Percentiles rank a stretch among this genome's conserved stretches.
Evolutionary conservation across 2,113 vertebrate species (phyloP).

Genomic region (Silurus meridionalis): DNA sequence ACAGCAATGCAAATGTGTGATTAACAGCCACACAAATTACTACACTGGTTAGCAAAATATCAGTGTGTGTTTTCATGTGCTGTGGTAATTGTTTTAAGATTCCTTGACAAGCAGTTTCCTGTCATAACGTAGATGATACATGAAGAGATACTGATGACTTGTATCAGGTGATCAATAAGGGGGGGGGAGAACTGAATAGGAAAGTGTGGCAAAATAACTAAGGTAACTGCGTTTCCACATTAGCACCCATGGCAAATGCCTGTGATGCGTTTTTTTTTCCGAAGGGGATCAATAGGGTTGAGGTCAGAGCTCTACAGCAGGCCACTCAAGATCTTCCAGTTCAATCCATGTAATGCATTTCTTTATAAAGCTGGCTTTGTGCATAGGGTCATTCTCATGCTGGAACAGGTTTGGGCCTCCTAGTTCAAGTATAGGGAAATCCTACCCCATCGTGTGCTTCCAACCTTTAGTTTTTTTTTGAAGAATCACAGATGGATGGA

Average conservation of each 20-base stretch:
- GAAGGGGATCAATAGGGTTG: too few relatives aligned
- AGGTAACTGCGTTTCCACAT: not conserved
- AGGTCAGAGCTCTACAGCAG: too few relatives aligned
- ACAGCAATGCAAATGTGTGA: not conserved
- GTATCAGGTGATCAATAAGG: not conserved
- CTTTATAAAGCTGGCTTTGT: too few relatives aligned
- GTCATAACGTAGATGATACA: not conserved
- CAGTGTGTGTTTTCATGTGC: not conserved
- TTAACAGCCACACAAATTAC: not conserved
- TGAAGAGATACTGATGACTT: not conserved
- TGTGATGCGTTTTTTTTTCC: not conserved
- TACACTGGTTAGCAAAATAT: not conserved
- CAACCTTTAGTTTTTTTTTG: too few relatives aligned
- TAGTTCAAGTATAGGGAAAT: too few relatives aligned
- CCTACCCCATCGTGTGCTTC: too few relatives aligned
- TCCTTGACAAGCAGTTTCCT: not conserved
- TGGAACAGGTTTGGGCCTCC: too few relatives aligned
- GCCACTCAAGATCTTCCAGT: too few relatives aligned
- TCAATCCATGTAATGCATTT: too few relatives aligned
- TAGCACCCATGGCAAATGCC: not conserved
- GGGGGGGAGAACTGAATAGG: not conserved
- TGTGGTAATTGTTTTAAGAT: too few relatives aligned
- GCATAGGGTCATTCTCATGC: too few relatives aligned
- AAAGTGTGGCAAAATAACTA: not conserved
- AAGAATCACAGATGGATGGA: too few relatives aligned